These are phyloP conservation scores for Noctuana brunneofusca DNA, from an alignment of 2,888 invertebrate species.

Conservation along the genomic window DNA sequence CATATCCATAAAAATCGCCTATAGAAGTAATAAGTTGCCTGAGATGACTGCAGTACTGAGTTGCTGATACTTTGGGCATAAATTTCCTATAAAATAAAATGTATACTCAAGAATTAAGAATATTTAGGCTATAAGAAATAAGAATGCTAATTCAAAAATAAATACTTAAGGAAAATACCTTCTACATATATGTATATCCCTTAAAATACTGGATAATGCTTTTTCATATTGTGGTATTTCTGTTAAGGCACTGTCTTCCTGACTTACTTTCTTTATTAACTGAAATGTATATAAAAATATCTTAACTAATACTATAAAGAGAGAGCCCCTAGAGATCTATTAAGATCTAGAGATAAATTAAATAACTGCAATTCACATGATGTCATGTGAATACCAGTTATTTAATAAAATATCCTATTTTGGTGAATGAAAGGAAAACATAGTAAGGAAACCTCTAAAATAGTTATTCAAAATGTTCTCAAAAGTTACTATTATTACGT, in stretches of 20 bases:
- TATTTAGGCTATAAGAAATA: background rate
- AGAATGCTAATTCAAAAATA: background rate
- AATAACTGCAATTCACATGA: too few relatives aligned
- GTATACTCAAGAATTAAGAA: background rate
- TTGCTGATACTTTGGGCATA: conserved; percentile 94
- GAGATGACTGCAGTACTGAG: conserved; percentile 92
- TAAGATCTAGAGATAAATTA: too few relatives aligned
- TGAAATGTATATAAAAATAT: conserved; percentile 56
- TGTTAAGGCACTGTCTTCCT: conserved; percentile 87
- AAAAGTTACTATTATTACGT: too few relatives aligned
- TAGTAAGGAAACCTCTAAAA: too few relatives aligned
- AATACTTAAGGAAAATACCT: conserved; percentile 75
- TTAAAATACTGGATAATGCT: conserved; percentile 91
- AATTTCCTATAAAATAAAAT: conserved; percentile 86
- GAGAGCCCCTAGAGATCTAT: too few relatives aligned
- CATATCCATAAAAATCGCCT: conserved; percentile 84
- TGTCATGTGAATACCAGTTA: too few relatives aligned
- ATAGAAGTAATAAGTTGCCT: conserved; percentile 92
- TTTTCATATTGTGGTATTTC: conserved; percentile 92
- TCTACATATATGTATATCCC: conserved; percentile 92
- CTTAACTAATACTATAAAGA: background rate
- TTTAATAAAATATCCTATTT: too few relatives aligned
- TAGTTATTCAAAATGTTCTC: too few relatives aligned
- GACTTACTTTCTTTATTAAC: conserved; percentile 91
- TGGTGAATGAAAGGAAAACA: too few relatives aligned